Percentiles rank a stretch among this genome's conserved stretches.
These are phyloP conservation scores for Takifugu bimaculatus DNA, from an alignment of 2,113 vertebrate species.

Conservation along the genomic window DNA sequence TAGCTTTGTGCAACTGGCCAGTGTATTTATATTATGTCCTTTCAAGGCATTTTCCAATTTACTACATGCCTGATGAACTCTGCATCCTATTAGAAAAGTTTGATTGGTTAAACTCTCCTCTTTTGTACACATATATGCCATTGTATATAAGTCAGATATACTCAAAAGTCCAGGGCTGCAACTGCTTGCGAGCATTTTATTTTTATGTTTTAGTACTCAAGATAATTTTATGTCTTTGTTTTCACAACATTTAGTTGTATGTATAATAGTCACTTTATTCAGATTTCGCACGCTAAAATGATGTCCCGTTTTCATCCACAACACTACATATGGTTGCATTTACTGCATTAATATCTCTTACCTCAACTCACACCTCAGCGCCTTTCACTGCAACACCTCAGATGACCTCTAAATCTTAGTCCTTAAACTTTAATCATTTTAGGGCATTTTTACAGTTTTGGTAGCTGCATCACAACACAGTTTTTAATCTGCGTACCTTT, in stretches of 20 bases:
- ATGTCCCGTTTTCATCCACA: too few species aligned
- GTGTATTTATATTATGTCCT: background rate
- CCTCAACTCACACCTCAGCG: background rate
- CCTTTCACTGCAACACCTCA: background rate
- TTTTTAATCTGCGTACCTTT: background rate
- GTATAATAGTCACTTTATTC: too few species aligned
- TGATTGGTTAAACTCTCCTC: too few species aligned
- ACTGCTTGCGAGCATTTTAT: slow-evolving; percentile 2
- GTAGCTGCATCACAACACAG: background rate
- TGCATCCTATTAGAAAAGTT: too few species aligned
- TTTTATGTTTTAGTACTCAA: background rate
- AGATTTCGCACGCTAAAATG: too few species aligned
- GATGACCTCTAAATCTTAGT: background rate
- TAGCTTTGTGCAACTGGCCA: too few species aligned
- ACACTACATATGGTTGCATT: too few species aligned
- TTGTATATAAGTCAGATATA: too few species aligned
- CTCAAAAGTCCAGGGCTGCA: slow-evolving; percentile 8
- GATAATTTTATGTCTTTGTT: background rate
- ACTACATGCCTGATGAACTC: too few species aligned
- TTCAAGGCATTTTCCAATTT: background rate
- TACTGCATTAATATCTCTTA: background rate
- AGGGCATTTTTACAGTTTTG: slow-evolving; percentile 8
- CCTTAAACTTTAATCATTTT: slow-evolving; percentile 2
- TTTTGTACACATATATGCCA: too few species aligned
- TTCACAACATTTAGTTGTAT: too few species aligned